Percentiles rank a stretch among this genome's conserved stretches.
phyloP scores from a whole-genome alignment of 1,140 invertebrate species.

The Telenomus remus region DNA sequence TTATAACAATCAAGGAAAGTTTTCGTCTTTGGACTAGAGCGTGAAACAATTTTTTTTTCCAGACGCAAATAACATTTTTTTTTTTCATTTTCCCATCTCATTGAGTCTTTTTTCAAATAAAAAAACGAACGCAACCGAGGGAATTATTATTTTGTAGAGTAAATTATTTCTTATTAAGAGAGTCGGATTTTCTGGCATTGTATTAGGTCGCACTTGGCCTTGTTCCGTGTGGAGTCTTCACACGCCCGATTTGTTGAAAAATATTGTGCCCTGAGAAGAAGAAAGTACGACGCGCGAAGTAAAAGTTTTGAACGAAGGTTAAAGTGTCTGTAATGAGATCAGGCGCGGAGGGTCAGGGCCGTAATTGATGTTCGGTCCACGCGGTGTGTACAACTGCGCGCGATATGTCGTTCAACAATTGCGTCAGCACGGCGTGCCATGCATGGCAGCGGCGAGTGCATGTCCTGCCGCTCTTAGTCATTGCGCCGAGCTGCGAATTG shows the following conservation, averaged over 20 bases:
- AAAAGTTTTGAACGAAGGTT: slow-evolving; percentile 42
- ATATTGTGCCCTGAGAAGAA: slow-evolving; percentile 14
- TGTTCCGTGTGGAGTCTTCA: slow-evolving; percentile 24
- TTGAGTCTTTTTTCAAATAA: background rate
- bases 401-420: slow-evolving; percentile 49
- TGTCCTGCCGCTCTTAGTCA: slow-evolving; percentile 66
- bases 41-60: background rate
- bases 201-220: slow-evolving; percentile 24
- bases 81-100: background rate
- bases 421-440: slow-evolving; percentile 68
- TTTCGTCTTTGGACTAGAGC: background rate
- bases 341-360: slow-evolving; percentile 26
- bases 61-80: too few relatives aligned
- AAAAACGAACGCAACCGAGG: background rate
- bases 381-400: slow-evolving; percentile 12
- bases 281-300: slow-evolving; percentile 34
- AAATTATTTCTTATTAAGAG: too few relatives aligned
- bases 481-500: slow-evolving; percentile 30
- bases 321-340: slow-evolving; percentile 25
- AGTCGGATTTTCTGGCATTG: too few relatives aligned
- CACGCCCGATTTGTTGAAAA: slow-evolving; percentile 32
- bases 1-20: slow-evolving; percentile 3
- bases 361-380: slow-evolving; percentile 13
- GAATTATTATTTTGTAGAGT: background rate
- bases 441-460: slow-evolving; percentile 66